Conservation (phyloP, 1,140 invertebrate genomes). For the Prorops nasuta region DNA sequence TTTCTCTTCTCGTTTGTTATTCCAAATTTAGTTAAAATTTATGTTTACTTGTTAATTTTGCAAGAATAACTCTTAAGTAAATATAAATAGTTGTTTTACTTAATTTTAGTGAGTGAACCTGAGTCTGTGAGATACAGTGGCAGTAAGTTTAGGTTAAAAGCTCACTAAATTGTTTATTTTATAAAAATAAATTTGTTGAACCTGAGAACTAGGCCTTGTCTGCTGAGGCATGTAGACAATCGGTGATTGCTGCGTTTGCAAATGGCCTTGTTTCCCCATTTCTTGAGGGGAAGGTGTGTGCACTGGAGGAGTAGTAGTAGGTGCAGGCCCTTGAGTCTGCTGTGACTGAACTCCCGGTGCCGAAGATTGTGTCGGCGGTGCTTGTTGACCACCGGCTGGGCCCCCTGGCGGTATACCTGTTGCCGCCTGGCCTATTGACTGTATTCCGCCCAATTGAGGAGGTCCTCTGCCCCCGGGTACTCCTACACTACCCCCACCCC, state of each 20-base stretch:
- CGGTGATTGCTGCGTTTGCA: conserved; percentile 37
- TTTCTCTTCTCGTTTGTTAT: no score
- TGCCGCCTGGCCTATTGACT: conserved; percentile 42
- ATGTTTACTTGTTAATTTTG: no score
- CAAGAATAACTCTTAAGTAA: no score
- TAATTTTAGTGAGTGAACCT: no score
- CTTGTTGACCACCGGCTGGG: conserved; percentile 38
- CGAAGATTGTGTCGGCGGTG: conserved; percentile 35
- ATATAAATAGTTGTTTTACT: no score
- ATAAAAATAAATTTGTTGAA: no score
- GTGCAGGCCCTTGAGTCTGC: conserved; percentile 41
- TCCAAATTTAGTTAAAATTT: no score
- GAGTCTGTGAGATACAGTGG: no score
- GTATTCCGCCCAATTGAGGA: conserved; percentile 42
- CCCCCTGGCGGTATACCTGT: conserved; percentile 44
- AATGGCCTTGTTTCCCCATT: conserved; percentile 50
- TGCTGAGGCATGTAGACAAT: conserved; percentile 37
- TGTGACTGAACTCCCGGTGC: conserved; percentile 44
- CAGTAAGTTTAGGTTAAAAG: no score
- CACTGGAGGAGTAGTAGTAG: conserved; percentile 42
- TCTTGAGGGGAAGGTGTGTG: conserved; percentile 45
- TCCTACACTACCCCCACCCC: conserved; percentile 47
- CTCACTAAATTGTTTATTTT: no score
- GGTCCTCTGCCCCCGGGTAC: conserved; percentile 50
- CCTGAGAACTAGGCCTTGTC: conserved; percentile 34